Evolutionary conservation across 2,888 invertebrate genomes (phyloP).

Genomic region (Sarcophaga variegata): DNA sequence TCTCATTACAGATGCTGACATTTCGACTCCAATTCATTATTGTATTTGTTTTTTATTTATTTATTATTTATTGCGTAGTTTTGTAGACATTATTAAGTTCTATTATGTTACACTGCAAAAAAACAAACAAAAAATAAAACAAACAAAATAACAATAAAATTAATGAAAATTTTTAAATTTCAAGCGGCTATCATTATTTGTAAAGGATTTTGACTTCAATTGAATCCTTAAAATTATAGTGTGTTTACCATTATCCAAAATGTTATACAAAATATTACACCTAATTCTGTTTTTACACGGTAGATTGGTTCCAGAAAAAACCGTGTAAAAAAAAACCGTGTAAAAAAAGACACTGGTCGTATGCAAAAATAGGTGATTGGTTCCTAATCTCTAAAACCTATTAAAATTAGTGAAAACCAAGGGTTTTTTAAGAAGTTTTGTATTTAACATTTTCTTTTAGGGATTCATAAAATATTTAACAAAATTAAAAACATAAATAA

Average conservation of each 20-base stretch:
- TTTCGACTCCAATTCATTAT: conserved; percentile 15
- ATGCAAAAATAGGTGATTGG: no score
- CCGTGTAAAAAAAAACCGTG: no score
- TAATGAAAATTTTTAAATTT: conserved; percentile 52
- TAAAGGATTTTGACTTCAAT: conserved; percentile 29
- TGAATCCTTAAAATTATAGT: neutral
- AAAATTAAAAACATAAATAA: no score
- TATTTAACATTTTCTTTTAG: no score
- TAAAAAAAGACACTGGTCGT: no score
- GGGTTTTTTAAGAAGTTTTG: no score
- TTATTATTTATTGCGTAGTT: conserved; percentile 44
- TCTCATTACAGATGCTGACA: neutral
- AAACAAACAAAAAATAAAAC: conserved; percentile 4
- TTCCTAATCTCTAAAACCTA: no score
- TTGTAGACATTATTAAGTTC: conserved; percentile 40
- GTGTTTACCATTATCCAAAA: neutral
- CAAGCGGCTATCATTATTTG: conserved; percentile 62
- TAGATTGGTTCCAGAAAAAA: no score
- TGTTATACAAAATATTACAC: conserved; percentile 19
- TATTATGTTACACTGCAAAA: conserved; percentile 50
- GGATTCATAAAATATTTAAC: no score
- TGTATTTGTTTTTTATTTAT: conserved; percentile 16
- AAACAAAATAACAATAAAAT: conserved; percentile 40
- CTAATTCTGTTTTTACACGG: no score
- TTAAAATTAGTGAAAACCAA: no score